These are phyloP conservation scores for Drosophila mayaguana DNA, from an alignment of 2,888 invertebrate genomes.

Conservation along the genomic window DNA sequence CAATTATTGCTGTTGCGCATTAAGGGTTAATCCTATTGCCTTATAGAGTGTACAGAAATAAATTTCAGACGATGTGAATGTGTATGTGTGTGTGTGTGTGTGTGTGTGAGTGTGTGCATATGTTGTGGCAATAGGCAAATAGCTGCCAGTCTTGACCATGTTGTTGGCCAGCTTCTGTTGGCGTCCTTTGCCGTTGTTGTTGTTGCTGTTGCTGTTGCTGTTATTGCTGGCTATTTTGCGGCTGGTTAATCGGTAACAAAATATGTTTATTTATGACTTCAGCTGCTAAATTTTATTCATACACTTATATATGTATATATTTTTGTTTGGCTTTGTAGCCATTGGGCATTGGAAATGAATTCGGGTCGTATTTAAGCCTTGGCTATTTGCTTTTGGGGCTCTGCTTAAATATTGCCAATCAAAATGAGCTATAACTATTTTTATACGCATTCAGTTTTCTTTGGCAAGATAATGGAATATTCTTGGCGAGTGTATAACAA, in stretches of 20 bases:
- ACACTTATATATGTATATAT: background rate
- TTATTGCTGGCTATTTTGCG: slow-evolving; percentile 42
- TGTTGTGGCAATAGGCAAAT: slow-evolving; percentile 40
- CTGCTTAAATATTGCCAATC: slow-evolving; percentile 2
- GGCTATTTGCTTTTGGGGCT: slow-evolving; percentile 1
- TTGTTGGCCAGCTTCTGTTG: background rate
- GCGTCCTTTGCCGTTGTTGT: background rate
- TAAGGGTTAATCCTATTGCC: slow-evolving; percentile 78
- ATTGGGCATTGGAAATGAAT: slow-evolving; percentile 1
- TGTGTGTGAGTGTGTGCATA: slow-evolving; percentile 29
- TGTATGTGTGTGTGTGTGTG: slow-evolving; percentile 25
- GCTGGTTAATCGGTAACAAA: slow-evolving; percentile 55
- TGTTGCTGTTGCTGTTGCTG: slow-evolving; percentile 11
- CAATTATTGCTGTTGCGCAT: slow-evolving; percentile 78
- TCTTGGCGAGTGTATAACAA: background rate
- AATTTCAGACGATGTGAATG: slow-evolving; percentile 33
- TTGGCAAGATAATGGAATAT: background rate
- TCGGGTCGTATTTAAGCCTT: slow-evolving; percentile 2
- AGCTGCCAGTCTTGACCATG: slow-evolving; percentile 42
- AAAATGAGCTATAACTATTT: slow-evolving; percentile 17
- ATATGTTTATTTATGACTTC: slow-evolving; percentile 54
- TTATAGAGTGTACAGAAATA: slow-evolving; percentile 50
- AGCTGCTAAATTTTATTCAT: slow-evolving; percentile 39
- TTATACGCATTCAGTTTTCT: slow-evolving; percentile 12
- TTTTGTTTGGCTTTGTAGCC: background rate